Conservation (phyloP, 2,113 vertebrate genomes). For the Rhagologus leucostigma region DNA sequence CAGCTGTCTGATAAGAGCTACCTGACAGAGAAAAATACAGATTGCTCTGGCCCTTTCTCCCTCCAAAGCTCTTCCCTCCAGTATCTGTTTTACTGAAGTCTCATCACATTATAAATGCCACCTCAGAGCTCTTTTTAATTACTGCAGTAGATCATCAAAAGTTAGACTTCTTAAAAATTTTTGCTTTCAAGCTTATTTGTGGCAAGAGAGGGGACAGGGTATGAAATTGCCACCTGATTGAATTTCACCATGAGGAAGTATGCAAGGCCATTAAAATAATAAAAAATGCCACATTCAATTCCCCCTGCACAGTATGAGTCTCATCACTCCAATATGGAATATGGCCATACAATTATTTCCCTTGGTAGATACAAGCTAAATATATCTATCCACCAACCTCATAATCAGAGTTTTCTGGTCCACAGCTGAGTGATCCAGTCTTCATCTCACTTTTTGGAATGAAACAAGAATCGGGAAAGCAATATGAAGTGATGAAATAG, state of each 20-base stretch:
- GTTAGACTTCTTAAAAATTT: not conserved
- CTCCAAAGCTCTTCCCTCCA: not conserved
- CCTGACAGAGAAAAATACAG: not conserved
- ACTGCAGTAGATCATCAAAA: not conserved
- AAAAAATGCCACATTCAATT: not conserved
- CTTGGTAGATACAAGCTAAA: not conserved
- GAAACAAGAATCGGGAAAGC: not conserved
- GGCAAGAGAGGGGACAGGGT: not conserved
- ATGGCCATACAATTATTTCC: not conserved
- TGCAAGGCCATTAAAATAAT: not conserved
- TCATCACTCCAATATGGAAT: not conserved
- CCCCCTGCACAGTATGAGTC: not conserved
- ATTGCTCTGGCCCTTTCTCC: not conserved
- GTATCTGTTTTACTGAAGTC: not conserved
- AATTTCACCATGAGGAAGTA: not conserved
- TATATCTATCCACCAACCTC: not conserved
- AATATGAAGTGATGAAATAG: conserved; percentile 26
- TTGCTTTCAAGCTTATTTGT: not conserved
- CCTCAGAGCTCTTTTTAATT: not conserved
- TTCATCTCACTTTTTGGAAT: not conserved
- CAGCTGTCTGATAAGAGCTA: not conserved
- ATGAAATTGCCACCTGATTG: not conserved
- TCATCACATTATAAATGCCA: not conserved
- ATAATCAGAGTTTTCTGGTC: not conserved
- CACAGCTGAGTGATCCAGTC: not conserved